Evolutionary conservation across 2,113 vertebrate genomes (phyloP).

Genomic region (Helogale parvula): DNA sequence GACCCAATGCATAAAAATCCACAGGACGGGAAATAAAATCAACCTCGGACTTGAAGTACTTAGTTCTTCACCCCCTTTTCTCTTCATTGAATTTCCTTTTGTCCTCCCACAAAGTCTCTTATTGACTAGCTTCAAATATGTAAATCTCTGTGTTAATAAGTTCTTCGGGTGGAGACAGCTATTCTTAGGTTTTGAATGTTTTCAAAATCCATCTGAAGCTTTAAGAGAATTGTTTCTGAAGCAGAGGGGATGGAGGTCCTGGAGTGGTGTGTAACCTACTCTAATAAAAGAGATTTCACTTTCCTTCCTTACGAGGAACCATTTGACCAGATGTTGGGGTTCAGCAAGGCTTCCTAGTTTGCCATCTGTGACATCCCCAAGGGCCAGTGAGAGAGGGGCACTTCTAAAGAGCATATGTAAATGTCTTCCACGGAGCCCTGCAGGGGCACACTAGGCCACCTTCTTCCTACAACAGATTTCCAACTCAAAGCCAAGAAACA

Average conservation of each 20-base stretch:
- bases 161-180: neutral
- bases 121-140: neutral
- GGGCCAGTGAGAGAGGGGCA: conserved; percentile 30
- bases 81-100: neutral
- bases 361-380: conserved; percentile 68
- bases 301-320: neutral
- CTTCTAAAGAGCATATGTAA: conserved; percentile 63
- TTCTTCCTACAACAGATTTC: neutral
- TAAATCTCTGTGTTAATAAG: conserved; percentile 28
- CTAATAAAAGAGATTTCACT: neutral
- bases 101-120: neutral
- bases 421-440: conserved; percentile 21
- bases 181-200: conserved; percentile 37
- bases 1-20: neutral
- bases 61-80: neutral
- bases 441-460: neutral
- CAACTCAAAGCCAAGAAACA: neutral
- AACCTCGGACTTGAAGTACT: neutral
- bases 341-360: conserved; percentile 53
- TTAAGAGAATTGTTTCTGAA: conserved; percentile 27
- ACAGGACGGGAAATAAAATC: neutral
- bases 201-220: conserved; percentile 54
- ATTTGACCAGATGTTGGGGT: conserved; percentile 65
- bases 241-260: neutral
- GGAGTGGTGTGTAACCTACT: neutral